Conservation (phyloP, 2,888 invertebrate species). For the Drosophila paracracens region DNA sequence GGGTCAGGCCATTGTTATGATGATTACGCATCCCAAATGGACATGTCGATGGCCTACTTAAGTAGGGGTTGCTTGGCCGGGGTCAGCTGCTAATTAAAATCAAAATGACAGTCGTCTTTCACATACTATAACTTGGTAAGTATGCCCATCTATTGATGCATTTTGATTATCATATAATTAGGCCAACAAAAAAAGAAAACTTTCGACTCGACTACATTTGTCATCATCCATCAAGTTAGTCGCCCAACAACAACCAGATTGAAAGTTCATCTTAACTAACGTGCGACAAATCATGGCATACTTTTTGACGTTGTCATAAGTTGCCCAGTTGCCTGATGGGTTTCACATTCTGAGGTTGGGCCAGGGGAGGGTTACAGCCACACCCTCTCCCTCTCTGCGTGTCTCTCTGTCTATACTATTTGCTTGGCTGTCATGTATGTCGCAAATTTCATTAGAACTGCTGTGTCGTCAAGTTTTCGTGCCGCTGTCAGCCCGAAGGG, state of each 20-base stretch:
- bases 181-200: constrained; percentile 17
- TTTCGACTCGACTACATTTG: constrained; percentile 56
- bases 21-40: constrained; percentile 56
- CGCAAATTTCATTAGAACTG: constrained; percentile 77
- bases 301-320: constrained; percentile 71
- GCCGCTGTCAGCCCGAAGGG: constrained; percentile 74
- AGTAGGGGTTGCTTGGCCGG: constrained; percentile 32
- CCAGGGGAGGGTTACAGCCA: not conserved
- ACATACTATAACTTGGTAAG: constrained; percentile 1
- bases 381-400: not conserved
- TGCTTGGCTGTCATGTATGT: constrained; percentile 68
- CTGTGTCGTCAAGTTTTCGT: constrained; percentile 78
- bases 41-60: constrained; percentile 39
- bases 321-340: constrained; percentile 50
- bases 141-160: constrained; percentile 52
- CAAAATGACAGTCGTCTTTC: constrained; percentile 53
- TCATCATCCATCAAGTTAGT: constrained; percentile 64
- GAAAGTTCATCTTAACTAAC: constrained; percentile 41
- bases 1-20: constrained; percentile 70
- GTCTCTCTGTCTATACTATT: not conserved
- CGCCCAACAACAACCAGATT: constrained; percentile 17
- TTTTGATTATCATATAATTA: constrained; percentile 76
- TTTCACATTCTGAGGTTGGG: constrained; percentile 10
- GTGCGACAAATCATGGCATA: constrained; percentile 68
- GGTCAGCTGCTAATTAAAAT: constrained; percentile 64